A percentile compares a stretch with the other conserved stretches of the same genome.
phyloP scores from a whole-genome alignment of 2,888 invertebrate species.

The Nymphalis polychloros region DNA sequence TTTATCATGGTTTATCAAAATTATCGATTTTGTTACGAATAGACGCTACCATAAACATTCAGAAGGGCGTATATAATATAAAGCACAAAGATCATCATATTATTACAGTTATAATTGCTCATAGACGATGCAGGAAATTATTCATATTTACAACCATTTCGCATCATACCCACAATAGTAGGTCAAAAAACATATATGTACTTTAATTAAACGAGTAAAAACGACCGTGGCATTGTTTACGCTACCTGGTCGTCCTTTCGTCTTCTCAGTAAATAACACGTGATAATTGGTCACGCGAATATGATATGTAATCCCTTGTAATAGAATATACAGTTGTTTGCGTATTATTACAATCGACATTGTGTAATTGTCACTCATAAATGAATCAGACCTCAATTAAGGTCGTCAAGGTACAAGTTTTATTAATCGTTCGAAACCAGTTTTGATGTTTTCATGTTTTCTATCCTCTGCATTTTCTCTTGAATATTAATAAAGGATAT shows the following conservation, averaged over 20 bases:
- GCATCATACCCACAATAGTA: slow-evolving; percentile 1
- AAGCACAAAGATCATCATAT: no score
- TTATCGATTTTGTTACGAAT: no score
- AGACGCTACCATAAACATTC: no score
- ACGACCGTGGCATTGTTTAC: slow-evolving; percentile 43
- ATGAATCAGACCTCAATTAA: slow-evolving; percentile 37
- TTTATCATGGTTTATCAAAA: no score
- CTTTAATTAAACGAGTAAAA: slow-evolving; percentile 21
- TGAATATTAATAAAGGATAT: slow-evolving; percentile 22
- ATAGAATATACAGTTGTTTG: slow-evolving; percentile 17
- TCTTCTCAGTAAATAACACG: slow-evolving; percentile 31
- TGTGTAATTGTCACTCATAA: slow-evolving; percentile 21
- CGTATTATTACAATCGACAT: slow-evolving; percentile 17
- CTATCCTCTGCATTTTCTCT: slow-evolving; percentile 42
- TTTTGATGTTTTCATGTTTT: slow-evolving; percentile 28
- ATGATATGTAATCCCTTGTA: neutral
- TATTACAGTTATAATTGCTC: no score
- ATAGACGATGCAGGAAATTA: no score
- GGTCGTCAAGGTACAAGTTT: slow-evolving; percentile 40
- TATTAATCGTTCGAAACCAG: slow-evolving; percentile 40
- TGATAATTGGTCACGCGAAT: slow-evolving; percentile 17
- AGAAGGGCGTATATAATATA: no score
- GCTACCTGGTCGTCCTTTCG: slow-evolving; percentile 33
- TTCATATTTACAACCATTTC: no score
- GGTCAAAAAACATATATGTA: slow-evolving; percentile 18